A percentile compares a stretch with the other conserved stretches of the same genome.
Evolutionary conservation across 2,797 vertebrate species (phyloP).

Genomic region (Xenops minutus): DNA sequence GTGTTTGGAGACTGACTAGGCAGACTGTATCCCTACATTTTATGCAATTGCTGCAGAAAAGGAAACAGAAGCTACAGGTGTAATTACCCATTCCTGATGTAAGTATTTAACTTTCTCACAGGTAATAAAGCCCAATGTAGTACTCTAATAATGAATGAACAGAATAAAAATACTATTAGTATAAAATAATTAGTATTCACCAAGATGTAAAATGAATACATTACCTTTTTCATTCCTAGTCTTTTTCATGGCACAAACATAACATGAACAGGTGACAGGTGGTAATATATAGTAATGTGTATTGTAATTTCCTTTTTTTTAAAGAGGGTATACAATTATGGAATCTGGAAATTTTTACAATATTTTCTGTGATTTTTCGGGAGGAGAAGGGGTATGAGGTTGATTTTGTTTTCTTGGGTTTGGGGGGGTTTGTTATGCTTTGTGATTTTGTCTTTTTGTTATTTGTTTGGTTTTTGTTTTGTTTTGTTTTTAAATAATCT

Average conservation of each 20-base stretch:
- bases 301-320: background rate
- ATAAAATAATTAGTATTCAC: background rate
- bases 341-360: background rate
- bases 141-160: background rate
- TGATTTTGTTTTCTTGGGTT: background rate
- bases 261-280: background rate
- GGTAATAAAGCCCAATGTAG: background rate
- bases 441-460: background rate
- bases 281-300: background rate
- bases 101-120: background rate
- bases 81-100: background rate
- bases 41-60: background rate
- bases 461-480: background rate
- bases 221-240: background rate
- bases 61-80: background rate
- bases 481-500: background rate
- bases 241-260: background rate
- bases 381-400: no score
- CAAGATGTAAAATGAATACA: background rate
- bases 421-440: no score
- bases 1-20: background rate
- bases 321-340: background rate
- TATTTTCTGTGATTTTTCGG: background rate
- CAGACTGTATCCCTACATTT: background rate
- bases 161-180: background rate